Evolutionary conservation across 2,113 vertebrate species (phyloP), one percentile per base, ranked within the genome.

Genomic region (Etheostoma spectabile): DNA sequence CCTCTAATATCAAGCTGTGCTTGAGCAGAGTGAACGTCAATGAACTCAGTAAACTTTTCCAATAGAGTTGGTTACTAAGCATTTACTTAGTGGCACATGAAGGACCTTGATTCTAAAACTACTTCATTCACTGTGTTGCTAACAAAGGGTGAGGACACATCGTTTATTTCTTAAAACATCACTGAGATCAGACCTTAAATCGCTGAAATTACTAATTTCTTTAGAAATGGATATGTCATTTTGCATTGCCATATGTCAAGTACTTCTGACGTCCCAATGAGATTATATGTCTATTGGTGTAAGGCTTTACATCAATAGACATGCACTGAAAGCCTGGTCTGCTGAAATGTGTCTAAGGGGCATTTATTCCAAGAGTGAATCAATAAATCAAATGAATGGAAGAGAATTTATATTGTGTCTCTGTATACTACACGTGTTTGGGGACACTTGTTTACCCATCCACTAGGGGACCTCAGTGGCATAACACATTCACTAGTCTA

Each of bases 341-440:
- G 12, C 19, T 15, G 6, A 68, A 42, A 42, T 55, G 8, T 69
- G 10, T 38, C 22, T 3, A 2, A 53, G 6, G n/a, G 51, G 2
- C 10, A 60, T 65, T 59, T 80, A 52, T 75, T 64, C n/a, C 49
- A 56, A 42, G n/a, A 33, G 18, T 33, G 55, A 19, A 49, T 66
- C 45, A 56, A 18, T 33, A 48, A 19, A 49, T 66, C 45, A 56
- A 64, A 72, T 45, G 46, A 62, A 74, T 77, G 27, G 59, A 22
- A 61, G 11, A 82, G 48, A 52, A 60, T 30, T 55, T 27, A 24
- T 53, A 22, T 57, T 33, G 45, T 67, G 65, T 56, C 5, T 49
- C 10, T 69, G 7, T 38, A 14, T 30, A 1, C 3, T 61, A 42
- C 27, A 7, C 51, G 21, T 57, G 24, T 21, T 0, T 3, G 33